phyloP scores from a whole-genome alignment of 1,140 invertebrate species.

The Glomeris maerens region DNA sequence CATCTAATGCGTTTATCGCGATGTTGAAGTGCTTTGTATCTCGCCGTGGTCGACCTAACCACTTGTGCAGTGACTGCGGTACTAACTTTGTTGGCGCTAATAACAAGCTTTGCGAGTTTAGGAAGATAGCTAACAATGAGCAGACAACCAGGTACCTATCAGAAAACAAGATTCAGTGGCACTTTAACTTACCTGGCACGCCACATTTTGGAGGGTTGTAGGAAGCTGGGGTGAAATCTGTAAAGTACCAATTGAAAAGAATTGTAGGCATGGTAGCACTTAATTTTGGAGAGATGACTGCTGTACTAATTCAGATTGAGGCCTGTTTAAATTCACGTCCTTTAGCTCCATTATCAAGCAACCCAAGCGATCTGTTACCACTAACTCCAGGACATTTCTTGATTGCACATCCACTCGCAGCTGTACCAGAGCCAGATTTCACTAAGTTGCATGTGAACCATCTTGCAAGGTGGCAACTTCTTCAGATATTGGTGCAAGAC shows the following conservation, averaged over 20 bases:
- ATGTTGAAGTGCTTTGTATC: no score
- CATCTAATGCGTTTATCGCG: no score
- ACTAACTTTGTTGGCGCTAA: no score
- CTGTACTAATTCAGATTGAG: constrained; percentile 24
- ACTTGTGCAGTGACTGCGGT: no score
- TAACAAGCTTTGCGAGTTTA: no score
- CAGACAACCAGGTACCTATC: no score
- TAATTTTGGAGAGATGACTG: constrained; percentile 23
- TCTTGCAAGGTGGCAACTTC: neutral
- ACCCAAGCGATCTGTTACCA: constrained; percentile 7
- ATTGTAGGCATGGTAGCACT: constrained; percentile 9
- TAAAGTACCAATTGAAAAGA: constrained; percentile 14
- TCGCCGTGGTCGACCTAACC: no score
- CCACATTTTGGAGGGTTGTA: no score
- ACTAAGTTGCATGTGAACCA: neutral
- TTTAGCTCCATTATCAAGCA: neutral
- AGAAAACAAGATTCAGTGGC: no score
- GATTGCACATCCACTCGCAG: neutral
- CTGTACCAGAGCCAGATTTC: neutral
- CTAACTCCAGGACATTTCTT: constrained; percentile 15
- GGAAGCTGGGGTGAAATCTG: no score
- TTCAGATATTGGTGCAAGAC: neutral
- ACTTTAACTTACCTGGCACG: no score
- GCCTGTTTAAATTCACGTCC: constrained; percentile 23
- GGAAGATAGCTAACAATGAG: no score